Evolutionary conservation across 2,797 vertebrate species (phyloP), one percentile per base, ranked within the genome.

Genomic region (Tiaroga cobitis): DNA sequence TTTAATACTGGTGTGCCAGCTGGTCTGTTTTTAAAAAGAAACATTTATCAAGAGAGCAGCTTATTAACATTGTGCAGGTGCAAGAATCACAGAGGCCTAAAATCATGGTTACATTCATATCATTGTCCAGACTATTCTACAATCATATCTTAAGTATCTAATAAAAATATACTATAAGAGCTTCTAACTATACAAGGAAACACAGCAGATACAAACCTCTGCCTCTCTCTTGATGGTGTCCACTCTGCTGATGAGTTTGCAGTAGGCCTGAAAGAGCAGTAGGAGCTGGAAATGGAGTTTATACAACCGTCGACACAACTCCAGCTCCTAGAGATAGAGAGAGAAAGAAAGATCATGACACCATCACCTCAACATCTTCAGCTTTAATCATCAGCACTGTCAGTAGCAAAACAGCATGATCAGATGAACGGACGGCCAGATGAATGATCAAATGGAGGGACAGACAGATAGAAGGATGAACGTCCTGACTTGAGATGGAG

Each of bases 271-370:
- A 93, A 99, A 99, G 84, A 99, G 96, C 93, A 99, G 96, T 87
- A 99, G 94, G 92, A 99, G 94, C 93, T 99, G 98, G 89, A 99
- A 99, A 93, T 99, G 98, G 90, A 99, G 90, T 91, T 99, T 99
- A 92, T 99, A 99, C 26, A 99, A 94, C 86, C 98, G 93, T 82
- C 98, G 96, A 92, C 98, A 99, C 84, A 99, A 92, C 92, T 99
- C 98, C 95, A 99, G 92, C 93, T 99, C 98, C 98, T 99, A 77
- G 15, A 85, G n/a, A 69, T 18, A 59, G 46, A 83, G 37, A 82
- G 37, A 83, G 67, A 83, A 41, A 84, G 9, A 75, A n/a, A 81
- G 21, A 49, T 7, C 49, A 83, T 16, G 32, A 61, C 29, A 29
- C 76, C 13, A 77, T 73, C n/a, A 83, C n/a, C 26, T n/a, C 9